Base-by-base conservation (phyloP, 1,140 invertebrate species). In the Tigriopus japonicus region DNA sequence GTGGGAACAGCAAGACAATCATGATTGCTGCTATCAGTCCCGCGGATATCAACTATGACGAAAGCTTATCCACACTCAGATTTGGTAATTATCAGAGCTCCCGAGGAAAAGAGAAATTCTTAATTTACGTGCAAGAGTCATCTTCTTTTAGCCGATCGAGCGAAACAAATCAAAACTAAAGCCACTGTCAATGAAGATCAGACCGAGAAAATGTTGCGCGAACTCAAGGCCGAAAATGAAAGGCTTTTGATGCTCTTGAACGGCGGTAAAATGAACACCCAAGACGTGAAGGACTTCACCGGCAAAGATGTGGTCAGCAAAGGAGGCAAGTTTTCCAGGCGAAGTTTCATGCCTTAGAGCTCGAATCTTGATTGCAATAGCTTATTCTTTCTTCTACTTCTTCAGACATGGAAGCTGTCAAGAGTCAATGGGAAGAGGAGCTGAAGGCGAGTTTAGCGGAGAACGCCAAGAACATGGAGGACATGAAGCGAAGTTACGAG, bases 1-100 rank as follows among this genome's bases (percentile, higher is more conserved):
- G 78, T 63, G 80, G 80, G 40, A 82, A 82, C 70, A 80, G 78
- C 66, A 80, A 80, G 68, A 81, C 80, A 6, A 72, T 80, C 42
- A 80, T 81, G 78, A 77, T 80, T 55, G 80, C 79, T 14, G 75
- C 79, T 3, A 71, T 82, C 28, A 81, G 78, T 40, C 80, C 80
- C 6, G 79, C 80, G 10, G 78, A 81, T 65, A 75, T 78, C n/a
- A 79, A 80, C 66, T 81, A 77, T 65, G 79, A 81, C 53, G 79
- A 81, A 67, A 80, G 80, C 0, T 63, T 81, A 9, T 76, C 76
- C 24, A 80, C 80, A 1, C 68, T 81, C 35, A 66, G 77, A 64
- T 81, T 78, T 70, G 77, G 77, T 77, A 68, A 69, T 67, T 66
- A 6, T 52, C 19, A 45, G 13, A 56, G 19, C 19, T 58, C 35